These are phyloP conservation scores for Scyliorhinus canicula DNA, from an alignment of 2,797 vertebrate genomes.

Conservation along the genomic window DNA sequence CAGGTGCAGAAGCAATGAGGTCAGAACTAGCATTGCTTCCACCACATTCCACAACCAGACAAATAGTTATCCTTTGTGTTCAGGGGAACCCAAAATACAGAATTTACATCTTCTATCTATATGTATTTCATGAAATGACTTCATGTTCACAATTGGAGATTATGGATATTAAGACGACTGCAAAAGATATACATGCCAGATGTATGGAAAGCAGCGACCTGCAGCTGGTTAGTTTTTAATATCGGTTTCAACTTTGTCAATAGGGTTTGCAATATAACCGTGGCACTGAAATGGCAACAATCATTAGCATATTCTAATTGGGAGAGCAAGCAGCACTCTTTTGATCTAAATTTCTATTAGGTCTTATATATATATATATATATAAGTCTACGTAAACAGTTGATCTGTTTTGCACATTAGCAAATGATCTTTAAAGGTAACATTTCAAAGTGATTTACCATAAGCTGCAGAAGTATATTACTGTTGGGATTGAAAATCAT, in stretches of 20 bases:
- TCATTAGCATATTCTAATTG: neutral
- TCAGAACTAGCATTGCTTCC: neutral
- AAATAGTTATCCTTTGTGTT: neutral
- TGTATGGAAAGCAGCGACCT: neutral
- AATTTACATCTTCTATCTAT: neutral
- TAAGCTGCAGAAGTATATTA: neutral
- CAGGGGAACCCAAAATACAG: neutral
- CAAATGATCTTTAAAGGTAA: neutral
- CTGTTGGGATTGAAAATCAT: neutral
- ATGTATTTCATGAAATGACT: neutral
- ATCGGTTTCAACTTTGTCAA: neutral
- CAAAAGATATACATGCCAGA: neutral
- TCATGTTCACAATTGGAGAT: neutral
- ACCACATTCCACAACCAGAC: neutral
- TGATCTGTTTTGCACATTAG: neutral
- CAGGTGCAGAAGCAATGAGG: constrained; percentile 1
- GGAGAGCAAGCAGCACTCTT: neutral
- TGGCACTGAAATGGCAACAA: neutral
- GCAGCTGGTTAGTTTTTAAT: neutral
- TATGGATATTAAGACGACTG: neutral
- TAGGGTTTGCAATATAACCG: neutral
- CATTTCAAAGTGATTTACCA: neutral
- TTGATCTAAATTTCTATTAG: neutral
- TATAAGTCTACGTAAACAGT: neutral
- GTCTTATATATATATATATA: neutral